Evolutionary conservation across 37 sponge, comb jelly and placozoan species (phyloP).

Genomic region (Oscarella lobularis): DNA sequence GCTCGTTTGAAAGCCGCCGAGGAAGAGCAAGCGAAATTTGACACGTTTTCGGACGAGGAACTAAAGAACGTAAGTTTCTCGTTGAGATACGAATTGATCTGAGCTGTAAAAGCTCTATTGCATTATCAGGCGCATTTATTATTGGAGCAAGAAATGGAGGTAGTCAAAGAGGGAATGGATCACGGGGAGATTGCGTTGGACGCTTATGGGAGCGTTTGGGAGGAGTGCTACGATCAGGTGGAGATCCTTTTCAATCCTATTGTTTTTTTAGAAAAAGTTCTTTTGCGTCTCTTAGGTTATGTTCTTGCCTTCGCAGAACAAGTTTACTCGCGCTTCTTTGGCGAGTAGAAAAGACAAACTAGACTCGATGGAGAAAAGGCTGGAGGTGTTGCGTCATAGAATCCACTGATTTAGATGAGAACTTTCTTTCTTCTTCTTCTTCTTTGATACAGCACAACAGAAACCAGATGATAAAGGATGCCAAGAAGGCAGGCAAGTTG

Average conservation of each 20-base stretch:
- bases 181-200: slow-evolving; percentile 73
- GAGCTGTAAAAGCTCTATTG: too few species aligned
- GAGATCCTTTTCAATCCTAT: neutral
- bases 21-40: slow-evolving; percentile 11
- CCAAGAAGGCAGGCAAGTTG: slow-evolving; percentile 84
- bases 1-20: too few species aligned
- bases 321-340: slow-evolving; percentile 80
- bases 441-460: slow-evolving; percentile 20
- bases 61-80: too few species aligned
- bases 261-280: neutral
- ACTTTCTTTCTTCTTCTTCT: neutral
- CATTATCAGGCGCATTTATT: slow-evolving; percentile 49
- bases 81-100: too few species aligned
- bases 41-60: slow-evolving; percentile 9
- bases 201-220: slow-evolving; percentile 79
- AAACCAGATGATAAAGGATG: slow-evolving; percentile 75
- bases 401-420: neutral
- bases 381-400: slow-evolving; percentile 21
- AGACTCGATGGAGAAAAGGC: slow-evolving; percentile 67
- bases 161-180: slow-evolving; percentile 79
- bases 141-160: slow-evolving; percentile 57
- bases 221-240: slow-evolving; percentile 94
- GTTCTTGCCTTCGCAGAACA: slow-evolving; percentile 73
- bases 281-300: slow-evolving; percentile 14
- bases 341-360: slow-evolving; percentile 72